Percentiles rank a stretch among this genome's conserved stretches.
Conservation (phyloP, 2,888 invertebrate species). For the Zygaena filipendulae region DNA sequence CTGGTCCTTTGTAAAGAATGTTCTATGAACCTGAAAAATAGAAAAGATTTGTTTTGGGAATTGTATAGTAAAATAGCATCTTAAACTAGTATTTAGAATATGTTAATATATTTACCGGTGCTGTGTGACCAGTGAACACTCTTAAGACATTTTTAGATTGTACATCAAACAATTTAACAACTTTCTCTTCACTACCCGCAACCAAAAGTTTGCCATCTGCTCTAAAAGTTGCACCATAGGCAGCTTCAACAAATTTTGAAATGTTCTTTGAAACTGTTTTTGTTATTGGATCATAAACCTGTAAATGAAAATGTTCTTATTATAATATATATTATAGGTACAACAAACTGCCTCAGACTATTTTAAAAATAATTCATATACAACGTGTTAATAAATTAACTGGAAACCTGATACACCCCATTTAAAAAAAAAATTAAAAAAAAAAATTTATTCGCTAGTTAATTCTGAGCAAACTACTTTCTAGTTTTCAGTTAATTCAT, state of each 20-base stretch:
- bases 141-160: conserved; percentile 83
- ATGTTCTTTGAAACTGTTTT: conserved; percentile 85
- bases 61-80: conserved; percentile 1
- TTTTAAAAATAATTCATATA: too few relatives aligned
- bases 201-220: conserved; percentile 85
- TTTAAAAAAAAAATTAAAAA: too few relatives aligned
- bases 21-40: conserved; percentile 74
- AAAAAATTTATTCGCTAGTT: too few relatives aligned
- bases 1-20: conserved; percentile 83
- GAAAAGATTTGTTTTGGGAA: not conserved
- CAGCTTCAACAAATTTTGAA: conserved; percentile 83
- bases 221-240: conserved; percentile 87
- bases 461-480: too few relatives aligned
- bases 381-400: too few relatives aligned
- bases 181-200: conserved; percentile 90
- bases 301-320: conserved; percentile 23
- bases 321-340: too few relatives aligned
- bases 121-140: conserved; percentile 86
- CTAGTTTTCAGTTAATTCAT: too few relatives aligned
- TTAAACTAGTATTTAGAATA: not conserved
- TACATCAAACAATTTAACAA: conserved; percentile 89
- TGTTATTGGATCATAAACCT: conserved; percentile 88
- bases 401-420: too few relatives aligned
- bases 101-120: conserved; percentile 58
- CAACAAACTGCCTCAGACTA: too few relatives aligned